Conservation (phyloP, 2,888 invertebrate species). For the Nycteola revayana region DNA sequence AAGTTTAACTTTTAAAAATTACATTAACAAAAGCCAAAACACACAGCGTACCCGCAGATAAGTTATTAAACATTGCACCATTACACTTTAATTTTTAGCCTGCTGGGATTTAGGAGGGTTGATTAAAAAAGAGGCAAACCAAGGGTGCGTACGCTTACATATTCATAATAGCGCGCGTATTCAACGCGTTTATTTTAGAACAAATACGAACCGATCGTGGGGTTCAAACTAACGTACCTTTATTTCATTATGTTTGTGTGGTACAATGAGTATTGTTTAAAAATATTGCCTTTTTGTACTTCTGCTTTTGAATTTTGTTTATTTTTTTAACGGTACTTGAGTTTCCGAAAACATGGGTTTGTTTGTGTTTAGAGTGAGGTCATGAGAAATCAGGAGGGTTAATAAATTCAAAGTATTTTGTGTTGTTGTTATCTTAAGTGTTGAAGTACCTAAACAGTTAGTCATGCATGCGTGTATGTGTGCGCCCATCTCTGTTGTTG, state of each 20-base stretch:
- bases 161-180: conserved; percentile 60
- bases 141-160: conserved; percentile 62
- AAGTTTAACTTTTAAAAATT: conserved; percentile 67
- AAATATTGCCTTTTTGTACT: conserved; percentile 47
- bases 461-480: conserved; percentile 18
- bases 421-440: conserved; percentile 28
- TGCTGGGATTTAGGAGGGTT: conserved; percentile 65
- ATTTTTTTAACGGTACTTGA: conserved; percentile 65
- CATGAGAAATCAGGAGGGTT: conserved; percentile 53
- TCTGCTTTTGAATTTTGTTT: conserved; percentile 62
- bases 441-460: conserved; percentile 22
- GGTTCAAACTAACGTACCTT: conserved; percentile 28
- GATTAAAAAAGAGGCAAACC: conserved; percentile 64
- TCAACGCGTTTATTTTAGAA: conserved; percentile 53
- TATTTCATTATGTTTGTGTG: conserved; percentile 29
- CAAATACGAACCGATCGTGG: conserved; percentile 29
- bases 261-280: conserved; percentile 37
- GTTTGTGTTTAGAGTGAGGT: conserved; percentile 42
- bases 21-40: conserved; percentile 73
- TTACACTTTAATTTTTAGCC: conserved; percentile 77
- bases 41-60: conserved; percentile 70
- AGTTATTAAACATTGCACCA: conserved; percentile 78
- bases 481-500: conserved; percentile 16
- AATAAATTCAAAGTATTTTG: conserved; percentile 42
- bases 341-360: conserved; percentile 52